Base-by-base conservation (phyloP, 2,113 vertebrate genomes). In the Sphaerodactylus townsendi region DNA sequence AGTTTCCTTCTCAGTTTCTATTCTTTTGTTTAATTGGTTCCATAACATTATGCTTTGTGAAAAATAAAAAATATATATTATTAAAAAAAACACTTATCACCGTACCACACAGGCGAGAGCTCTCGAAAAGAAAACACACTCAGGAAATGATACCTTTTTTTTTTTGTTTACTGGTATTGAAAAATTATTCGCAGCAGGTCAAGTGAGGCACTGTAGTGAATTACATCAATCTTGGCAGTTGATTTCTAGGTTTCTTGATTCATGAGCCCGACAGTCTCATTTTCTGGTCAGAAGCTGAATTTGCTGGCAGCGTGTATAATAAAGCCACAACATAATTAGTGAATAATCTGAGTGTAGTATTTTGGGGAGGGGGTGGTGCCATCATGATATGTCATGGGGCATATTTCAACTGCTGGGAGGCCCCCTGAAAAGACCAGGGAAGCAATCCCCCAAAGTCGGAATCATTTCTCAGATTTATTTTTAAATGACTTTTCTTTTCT, bases 401-500 rank as follows among this genome's bases (percentile, higher is more conserved):
- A 2, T 84, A 65, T 70, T 56, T 81, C 86, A 82, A 78, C 66
- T 72, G 6, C 41, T 14, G 73, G 41, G 21, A 85, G 65, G 77
- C 73, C 14, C 59, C 80, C 7, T 1, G n/a, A 68, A 44, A 10
- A 53, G 35, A 1, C 75, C 62, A 37, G 75, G 69, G 41, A 81
- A 79, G 23, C 85, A 88, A 81, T 70, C 41, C 1, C 59, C 17
- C 75, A 78, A 73, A 30, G 19, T 64, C 28, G 82, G 25, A 30
- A 78, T 66, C 86, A 65, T 37, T 65, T 65, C 69, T 84, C 33
- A 37, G 50, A 71, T 81, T 76, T 85, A 79, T 76, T 50, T 80
- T 77, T 11, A 69, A 71, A 77, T 62, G 1, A 44, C 41, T 91
- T 78, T 77, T n/a, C 80, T 87, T 8, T 66, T 86, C 83, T 59